Evolutionary conservation across 2,113 vertebrate species (phyloP).

Genomic region (Genyomyrus donnyi): DNA sequence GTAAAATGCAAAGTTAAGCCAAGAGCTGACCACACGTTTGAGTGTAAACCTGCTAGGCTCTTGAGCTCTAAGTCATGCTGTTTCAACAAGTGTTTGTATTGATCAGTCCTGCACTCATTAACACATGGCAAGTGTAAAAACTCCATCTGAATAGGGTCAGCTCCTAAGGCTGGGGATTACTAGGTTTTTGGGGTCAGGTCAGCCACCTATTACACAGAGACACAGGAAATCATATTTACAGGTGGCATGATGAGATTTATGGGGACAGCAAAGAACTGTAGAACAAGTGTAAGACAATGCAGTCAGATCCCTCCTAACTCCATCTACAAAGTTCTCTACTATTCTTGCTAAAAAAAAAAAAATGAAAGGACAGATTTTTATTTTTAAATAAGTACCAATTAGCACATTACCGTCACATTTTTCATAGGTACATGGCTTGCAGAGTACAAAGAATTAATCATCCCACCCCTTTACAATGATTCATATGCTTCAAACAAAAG

Average conservation of each 20-base stretch:
- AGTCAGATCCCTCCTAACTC: not conserved
- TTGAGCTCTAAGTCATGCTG: not conserved
- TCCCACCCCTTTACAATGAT: not conserved
- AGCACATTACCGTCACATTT: not conserved
- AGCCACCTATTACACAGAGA: not conserved
- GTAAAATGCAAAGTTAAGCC: not conserved
- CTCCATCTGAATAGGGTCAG: not conserved
- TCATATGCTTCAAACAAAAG: not conserved
- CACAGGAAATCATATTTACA: not conserved
- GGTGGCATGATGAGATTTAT: not conserved
- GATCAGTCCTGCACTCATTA: not conserved
- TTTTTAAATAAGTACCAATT: not conserved
- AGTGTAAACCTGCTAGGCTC: not conserved
- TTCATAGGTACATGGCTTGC: not conserved
- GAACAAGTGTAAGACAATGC: not conserved
- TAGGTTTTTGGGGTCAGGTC: not conserved
- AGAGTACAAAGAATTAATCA: not conserved
- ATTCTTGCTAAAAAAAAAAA: not conserved
- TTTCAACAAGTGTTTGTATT: not conserved
- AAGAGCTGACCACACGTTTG: not conserved
- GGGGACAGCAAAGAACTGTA: not conserved
- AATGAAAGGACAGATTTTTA: not conserved
- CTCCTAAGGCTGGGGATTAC: not conserved
- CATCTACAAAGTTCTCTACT: not conserved
- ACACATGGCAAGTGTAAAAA: not conserved